Conservation (phyloP, 2,888 invertebrate species). For the Alviniconcha strummeri region DNA sequence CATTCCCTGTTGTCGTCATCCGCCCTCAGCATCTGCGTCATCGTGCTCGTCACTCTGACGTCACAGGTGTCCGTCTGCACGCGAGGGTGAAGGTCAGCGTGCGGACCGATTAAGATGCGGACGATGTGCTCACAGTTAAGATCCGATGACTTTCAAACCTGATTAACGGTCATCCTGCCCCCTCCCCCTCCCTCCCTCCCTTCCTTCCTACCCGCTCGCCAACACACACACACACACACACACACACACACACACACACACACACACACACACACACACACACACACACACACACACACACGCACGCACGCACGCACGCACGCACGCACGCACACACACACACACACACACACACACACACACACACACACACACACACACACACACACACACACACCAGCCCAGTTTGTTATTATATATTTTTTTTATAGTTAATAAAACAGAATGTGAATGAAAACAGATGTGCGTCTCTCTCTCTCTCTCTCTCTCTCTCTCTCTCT, state of each 20-base stretch:
- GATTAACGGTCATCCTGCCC: background rate
- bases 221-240: background rate
- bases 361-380: background rate
- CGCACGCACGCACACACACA: no score
- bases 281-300: background rate
- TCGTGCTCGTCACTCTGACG: background rate
- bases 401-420: no score
- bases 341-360: background rate
- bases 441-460: no score
- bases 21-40: background rate
- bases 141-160: no score
- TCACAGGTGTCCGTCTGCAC: background rate
- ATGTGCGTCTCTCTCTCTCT: no score
- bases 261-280: background rate
- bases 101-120: background rate
- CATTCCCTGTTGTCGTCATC: background rate
- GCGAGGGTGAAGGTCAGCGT: background rate
- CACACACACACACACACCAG: no score
- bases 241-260: background rate
- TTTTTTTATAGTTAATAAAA: no score
- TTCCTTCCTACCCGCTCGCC: no score
- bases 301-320: no score
- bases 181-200: background rate
- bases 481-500: no score
- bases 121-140: background rate